Conservation (phyloP, 2,797 vertebrate genomes). For the Neosalanx taihuensis region DNA sequence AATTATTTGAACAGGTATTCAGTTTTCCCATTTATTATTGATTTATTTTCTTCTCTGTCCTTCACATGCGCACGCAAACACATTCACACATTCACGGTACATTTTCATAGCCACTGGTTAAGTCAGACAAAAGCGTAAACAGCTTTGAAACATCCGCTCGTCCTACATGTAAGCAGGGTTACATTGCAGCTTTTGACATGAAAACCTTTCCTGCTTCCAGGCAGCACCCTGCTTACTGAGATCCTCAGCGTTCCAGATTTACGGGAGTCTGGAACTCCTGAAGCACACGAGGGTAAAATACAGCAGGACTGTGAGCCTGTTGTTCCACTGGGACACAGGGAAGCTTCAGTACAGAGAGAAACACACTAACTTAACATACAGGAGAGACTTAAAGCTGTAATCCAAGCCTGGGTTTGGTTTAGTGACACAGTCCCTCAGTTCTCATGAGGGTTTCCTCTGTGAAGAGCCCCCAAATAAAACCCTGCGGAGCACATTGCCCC, state of each 20-base stretch:
- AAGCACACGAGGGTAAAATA: constrained; percentile 8
- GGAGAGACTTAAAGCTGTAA: background rate
- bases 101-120: background rate
- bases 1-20: no score
- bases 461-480: background rate
- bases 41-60: background rate
- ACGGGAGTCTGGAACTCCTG: constrained; percentile 11
- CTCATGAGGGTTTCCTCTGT: background rate
- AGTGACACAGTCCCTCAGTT: background rate
- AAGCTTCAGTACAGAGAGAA: background rate
- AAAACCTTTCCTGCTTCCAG: constrained; percentile 11
- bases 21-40: background rate
- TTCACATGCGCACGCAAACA: background rate
- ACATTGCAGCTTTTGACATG: constrained; percentile 4
- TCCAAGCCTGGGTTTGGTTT: constrained; percentile 6
- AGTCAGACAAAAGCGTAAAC: background rate
- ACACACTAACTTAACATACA: constrained; percentile 2
- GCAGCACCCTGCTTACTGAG: constrained; percentile 10
- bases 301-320: constrained; percentile 15
- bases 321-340: constrained; percentile 1
- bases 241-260: constrained; percentile 13
- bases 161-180: background rate
- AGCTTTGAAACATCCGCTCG: background rate
- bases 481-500: no score
- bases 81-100: background rate